These are phyloP conservation scores for Terrapene triunguis DNA, from an alignment of 2,113 vertebrate genomes.

Conservation along the genomic window DNA sequence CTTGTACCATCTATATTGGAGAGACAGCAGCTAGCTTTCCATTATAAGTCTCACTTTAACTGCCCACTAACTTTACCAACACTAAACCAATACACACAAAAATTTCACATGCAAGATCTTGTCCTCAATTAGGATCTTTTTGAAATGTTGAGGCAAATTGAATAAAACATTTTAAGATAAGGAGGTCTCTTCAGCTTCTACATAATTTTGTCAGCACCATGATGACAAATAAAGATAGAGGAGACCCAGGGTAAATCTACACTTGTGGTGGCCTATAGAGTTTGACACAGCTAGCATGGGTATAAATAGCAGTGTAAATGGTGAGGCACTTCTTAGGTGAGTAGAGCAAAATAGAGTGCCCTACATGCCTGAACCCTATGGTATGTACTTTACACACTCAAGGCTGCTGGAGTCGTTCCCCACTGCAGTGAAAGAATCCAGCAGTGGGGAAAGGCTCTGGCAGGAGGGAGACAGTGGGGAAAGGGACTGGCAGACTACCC, in stretches of 20 bases:
- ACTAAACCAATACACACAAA: constrained; percentile 66
- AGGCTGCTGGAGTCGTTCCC: too few relatives aligned
- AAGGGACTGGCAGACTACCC: too few relatives aligned
- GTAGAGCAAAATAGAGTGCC: neutral
- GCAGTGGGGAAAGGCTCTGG: too few relatives aligned
- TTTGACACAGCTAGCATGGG: neutral
- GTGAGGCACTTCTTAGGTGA: neutral
- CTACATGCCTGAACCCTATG: neutral
- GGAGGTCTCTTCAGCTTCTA: constrained; percentile 32
- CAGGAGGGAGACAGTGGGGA: too few relatives aligned
- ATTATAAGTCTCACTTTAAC: constrained; percentile 67
- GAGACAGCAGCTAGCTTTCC: constrained; percentile 62
- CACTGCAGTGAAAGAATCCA: too few relatives aligned
- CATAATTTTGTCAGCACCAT: constrained; percentile 15
- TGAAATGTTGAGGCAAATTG: constrained; percentile 58
- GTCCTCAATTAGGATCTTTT: constrained; percentile 58
- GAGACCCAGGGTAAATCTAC: neutral
- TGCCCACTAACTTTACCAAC: constrained; percentile 66
- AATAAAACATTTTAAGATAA: constrained; percentile 70
- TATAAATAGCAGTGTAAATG: neutral
- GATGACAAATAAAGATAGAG: neutral
- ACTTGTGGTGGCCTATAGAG: neutral
- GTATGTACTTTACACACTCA: neutral
- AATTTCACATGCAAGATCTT: constrained; percentile 71
- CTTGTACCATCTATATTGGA: constrained; percentile 15